A percentile compares a stretch with the other conserved stretches of the same genome.
Conservation (phyloP, 1,140 invertebrate species). For the Dendrolimus kikuchii region DNA sequence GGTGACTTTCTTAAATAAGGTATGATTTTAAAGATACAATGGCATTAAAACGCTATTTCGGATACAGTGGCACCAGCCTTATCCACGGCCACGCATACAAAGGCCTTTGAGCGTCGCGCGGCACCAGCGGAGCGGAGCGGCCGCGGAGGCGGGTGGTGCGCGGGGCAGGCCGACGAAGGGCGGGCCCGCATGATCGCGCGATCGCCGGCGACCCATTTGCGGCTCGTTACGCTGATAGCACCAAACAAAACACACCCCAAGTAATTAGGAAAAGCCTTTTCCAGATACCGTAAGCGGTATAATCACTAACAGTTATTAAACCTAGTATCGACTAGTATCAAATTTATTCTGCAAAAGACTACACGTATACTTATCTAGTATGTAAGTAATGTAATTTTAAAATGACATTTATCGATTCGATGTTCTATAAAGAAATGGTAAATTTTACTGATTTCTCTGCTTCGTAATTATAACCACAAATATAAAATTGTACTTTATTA, state of each 20-base stretch:
- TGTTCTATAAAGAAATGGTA: no score
- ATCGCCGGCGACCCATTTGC: slow-evolving; percentile 64
- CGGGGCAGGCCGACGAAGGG: slow-evolving; percentile 30
- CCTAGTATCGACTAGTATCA: no score
- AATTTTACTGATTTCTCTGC: no score
- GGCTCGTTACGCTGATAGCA: slow-evolving; percentile 68
- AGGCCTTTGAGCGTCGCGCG: slow-evolving; percentile 51
- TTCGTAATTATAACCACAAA: no score
- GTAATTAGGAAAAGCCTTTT: slow-evolving; percentile 71
- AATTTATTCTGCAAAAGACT: no score
- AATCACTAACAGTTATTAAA: background rate
- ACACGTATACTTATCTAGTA: no score
- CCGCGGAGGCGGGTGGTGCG: slow-evolving; percentile 22
- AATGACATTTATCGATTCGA: no score
- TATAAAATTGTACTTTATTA: no score
- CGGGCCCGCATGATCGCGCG: slow-evolving; percentile 66
- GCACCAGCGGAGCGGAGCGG: no score
- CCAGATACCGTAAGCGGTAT: slow-evolving; percentile 62
- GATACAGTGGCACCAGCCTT: slow-evolving; percentile 8
- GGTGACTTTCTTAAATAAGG: no score
- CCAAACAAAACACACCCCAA: slow-evolving; percentile 68
- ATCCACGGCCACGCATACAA: slow-evolving; percentile 38
- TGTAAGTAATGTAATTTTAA: no score
- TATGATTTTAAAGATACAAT: no score
- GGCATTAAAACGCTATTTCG: background rate